A percentile compares a stretch with the other conserved stretches of the same genome.
Conservation (phyloP, 2,888 invertebrate species). For the Lagria hirta region DNA sequence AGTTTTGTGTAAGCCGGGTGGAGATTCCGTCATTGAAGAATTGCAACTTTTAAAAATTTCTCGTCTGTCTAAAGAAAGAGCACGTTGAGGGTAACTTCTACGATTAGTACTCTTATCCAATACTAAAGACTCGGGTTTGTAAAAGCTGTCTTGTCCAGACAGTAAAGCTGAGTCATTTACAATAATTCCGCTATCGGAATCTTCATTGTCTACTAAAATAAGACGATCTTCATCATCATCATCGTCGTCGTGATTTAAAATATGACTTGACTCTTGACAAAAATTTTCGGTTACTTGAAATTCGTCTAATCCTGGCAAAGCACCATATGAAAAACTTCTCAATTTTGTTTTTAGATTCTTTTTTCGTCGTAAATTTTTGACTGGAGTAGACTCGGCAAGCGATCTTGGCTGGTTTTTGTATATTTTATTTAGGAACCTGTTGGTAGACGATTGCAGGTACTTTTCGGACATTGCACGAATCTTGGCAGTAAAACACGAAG, state of each 20-base stretch:
- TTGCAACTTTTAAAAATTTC: conserved; percentile 48
- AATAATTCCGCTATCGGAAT: conserved; percentile 75
- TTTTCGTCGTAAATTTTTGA: conserved; percentile 47
- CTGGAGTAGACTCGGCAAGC: conserved; percentile 37
- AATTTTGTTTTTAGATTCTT: conserved; percentile 40
- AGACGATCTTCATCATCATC: conserved; percentile 58
- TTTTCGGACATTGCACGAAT: conserved; percentile 72
- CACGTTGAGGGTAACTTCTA: conserved; percentile 53
- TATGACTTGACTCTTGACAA: conserved; percentile 66
- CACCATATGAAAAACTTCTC: conserved; percentile 73
- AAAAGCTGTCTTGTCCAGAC: conserved; percentile 49
- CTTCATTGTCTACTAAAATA: conserved; percentile 64
- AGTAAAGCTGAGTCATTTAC: conserved; percentile 72
- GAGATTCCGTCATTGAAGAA: conserved; percentile 1
- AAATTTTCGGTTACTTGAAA: conserved; percentile 64
- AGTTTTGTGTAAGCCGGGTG: conserved; percentile 1
- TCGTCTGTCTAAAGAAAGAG: conserved; percentile 59
- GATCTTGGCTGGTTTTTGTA: conserved; percentile 58
- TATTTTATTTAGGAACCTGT: conserved; percentile 67
- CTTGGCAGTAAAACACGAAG: conserved; percentile 69
- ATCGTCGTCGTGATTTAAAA: conserved; percentile 49
- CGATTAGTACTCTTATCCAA: conserved; percentile 13
- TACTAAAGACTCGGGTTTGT: conserved; percentile 4
- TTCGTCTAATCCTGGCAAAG: conserved; percentile 71
- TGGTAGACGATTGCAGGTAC: conserved; percentile 70